These are phyloP conservation scores for Heteronetta atricapilla DNA, from an alignment of 2,113 vertebrate genomes.

Conservation along the genomic window DNA sequence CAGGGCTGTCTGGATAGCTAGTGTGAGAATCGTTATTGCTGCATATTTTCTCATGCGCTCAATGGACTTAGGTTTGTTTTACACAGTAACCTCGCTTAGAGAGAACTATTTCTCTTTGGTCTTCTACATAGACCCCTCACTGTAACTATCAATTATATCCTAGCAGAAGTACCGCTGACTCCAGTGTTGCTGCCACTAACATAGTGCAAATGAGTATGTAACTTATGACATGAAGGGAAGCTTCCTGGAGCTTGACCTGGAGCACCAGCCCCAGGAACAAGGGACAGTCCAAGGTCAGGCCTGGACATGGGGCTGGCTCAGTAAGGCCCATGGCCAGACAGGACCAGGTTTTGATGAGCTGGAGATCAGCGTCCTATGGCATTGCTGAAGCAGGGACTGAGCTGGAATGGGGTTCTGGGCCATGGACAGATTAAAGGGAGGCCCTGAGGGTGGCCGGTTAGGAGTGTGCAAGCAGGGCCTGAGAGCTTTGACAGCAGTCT, in stretches of 20 bases:
- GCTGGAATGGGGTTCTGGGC: background rate
- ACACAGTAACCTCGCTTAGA: background rate
- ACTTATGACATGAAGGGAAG: no score
- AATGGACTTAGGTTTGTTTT: background rate
- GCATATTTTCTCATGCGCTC: rapidly evolving
- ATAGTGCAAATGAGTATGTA: no score
- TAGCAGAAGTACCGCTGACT: background rate
- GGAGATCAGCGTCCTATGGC: background rate
- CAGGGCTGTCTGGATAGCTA: background rate
- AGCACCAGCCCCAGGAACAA: no score
- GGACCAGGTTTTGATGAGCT: no score
- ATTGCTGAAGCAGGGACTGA: background rate
- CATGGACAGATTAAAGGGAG: background rate
- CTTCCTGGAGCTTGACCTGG: no score
- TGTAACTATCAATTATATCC: background rate
- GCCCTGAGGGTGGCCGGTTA: background rate
- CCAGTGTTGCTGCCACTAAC: no score
- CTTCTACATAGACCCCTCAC: background rate
- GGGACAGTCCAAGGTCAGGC: no score
- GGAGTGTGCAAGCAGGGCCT: rapidly evolving
- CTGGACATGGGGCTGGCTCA: no score
- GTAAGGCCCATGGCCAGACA: no score
- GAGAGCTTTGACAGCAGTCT: background rate
- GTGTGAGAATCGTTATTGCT: background rate
- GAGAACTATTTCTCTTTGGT: background rate